Conservation (phyloP, 1,140 invertebrate species). For the Galendromus occidentalis region DNA sequence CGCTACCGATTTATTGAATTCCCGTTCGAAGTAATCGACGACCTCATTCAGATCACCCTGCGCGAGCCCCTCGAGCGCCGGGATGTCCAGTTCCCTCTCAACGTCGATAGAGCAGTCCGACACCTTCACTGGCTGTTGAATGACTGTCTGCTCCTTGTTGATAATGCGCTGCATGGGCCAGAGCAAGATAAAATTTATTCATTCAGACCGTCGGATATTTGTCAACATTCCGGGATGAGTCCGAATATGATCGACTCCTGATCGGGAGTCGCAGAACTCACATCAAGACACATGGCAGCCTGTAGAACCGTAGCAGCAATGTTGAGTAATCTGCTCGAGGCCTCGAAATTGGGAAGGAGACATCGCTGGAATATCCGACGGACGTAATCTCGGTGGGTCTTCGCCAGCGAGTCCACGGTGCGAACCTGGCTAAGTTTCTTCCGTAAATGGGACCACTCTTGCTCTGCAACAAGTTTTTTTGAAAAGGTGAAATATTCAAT, state of each 20-base stretch:
- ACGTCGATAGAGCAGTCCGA: conserved; percentile 1
- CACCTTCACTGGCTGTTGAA: neutral
- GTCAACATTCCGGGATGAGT: no score
- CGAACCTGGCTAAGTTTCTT: neutral
- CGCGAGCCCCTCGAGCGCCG: neutral
- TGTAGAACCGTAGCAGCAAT: neutral
- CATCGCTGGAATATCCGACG: neutral
- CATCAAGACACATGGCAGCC: conserved; percentile 6
- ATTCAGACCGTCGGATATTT: no score
- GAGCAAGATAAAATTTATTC: no score
- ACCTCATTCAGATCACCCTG: neutral
- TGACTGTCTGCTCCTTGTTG: neutral
- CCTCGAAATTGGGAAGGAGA: neutral
- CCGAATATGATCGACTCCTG: no score
- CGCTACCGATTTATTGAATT: neutral
- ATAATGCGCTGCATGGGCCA: neutral
- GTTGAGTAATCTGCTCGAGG: conserved; percentile 1
- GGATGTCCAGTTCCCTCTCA: neutral
- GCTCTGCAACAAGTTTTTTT: no score
- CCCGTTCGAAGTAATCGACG: neutral
- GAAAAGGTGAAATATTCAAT: no score
- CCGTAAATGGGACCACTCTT: neutral
- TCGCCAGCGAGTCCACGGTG: neutral
- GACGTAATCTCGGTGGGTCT: neutral
- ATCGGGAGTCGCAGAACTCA: no score